Base-by-base conservation (phyloP, 1,140 invertebrate genomes). In the Agrilus planipennis region DNA sequence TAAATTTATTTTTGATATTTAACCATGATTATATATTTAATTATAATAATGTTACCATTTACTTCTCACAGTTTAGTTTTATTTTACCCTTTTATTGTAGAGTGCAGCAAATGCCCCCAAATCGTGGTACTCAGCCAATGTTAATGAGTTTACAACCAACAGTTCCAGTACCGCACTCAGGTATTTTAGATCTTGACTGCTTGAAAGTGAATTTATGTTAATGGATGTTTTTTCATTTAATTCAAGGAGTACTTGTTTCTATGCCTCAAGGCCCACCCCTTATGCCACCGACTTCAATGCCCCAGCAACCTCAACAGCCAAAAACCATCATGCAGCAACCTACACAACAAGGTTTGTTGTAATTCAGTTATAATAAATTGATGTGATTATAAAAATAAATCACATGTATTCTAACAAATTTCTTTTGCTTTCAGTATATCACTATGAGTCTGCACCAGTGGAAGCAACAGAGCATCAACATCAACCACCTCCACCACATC, bases 91-190 rank as follows among this genome's bases (percentile, higher is more conserved):
- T 4, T 29, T 29, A 3, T 4, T 11, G 28, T 3, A 29, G n/a
- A n/a, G n/a, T 60, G 49, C 57, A 54, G 42, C 57, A 60, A 55
- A 58, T 60, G 55, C 57, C 57, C 22, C 56, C 58, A 19, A 55
- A 53, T 42, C 49, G 52, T 40, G 45, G 55, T 46, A 47, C 50
- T 17, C 53, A 53, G 32, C 50, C 53, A 34, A 60, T 60, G 52
- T 39, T 60, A 21, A 58, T 61, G 55, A 55, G 54, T 34, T 51
- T 57, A 30, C 47, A 45, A 23, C 44, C 44, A 11, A 35, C 53
- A 32, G 53, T 52, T 31, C 45, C 50, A 18, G 50, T 44, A 19
- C 53, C 55, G 23, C 54, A 55, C 42, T 47, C 55, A 34, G 57
- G 54, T 57, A n/a, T n/a, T n/a, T n/a, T n/a, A n/a, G n/a, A n/a